Base-by-base conservation (phyloP, 2,113 vertebrate genomes). In the Mus pahari region DNA sequence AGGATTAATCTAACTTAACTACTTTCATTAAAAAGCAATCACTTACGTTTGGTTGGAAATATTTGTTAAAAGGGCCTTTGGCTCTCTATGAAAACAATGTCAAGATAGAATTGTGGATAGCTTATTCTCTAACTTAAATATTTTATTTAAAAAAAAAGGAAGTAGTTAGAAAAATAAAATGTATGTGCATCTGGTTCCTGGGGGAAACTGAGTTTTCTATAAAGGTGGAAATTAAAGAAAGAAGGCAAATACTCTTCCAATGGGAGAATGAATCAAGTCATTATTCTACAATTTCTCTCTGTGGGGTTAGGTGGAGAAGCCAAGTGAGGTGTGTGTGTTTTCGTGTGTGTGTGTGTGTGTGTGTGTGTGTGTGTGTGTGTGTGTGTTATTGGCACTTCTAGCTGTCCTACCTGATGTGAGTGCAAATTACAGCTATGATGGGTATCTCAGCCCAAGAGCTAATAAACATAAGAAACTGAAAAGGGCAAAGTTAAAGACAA, bases 1-100 rank as follows among this genome's bases (percentile, higher is more conserved):
- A 82, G 86, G 93, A 84, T 77, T 60, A 92, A 92, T 86, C 17
- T 71, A 36, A 86, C 53, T 77, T 96, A 93, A 79, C 2, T 73
- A 42, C 7, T 66, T 90, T 60, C 64, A 45, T 78, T 39, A 91
- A 89, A 97, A 73, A 74, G 20, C 53, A 86, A 58, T 50, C n/a
- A 39, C 42, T 92, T 92, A 87, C 31, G 26, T 88, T 87, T 94
- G 68, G 28, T 87, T 50, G 33, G 92, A 70, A 88, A 64, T 62
- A 5, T 87, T 93, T 92, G 86, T 9, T 31, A 68, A 42, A 91
- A 16, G 28, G 17, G 36, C 1, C 19, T 90, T 94, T 86, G 42
- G 19, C 8, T 83, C 73, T 48, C 81, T 94, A 87, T 48, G 60
- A 88, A 95, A 88, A 88, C 73, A 17, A 96, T 53, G 28, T 45